Percentiles rank a stretch among this genome's conserved stretches.
Evolutionary conservation across 2,797 vertebrate genomes (phyloP).

Genomic region (Poeciliopsis paucimaculata): DNA sequence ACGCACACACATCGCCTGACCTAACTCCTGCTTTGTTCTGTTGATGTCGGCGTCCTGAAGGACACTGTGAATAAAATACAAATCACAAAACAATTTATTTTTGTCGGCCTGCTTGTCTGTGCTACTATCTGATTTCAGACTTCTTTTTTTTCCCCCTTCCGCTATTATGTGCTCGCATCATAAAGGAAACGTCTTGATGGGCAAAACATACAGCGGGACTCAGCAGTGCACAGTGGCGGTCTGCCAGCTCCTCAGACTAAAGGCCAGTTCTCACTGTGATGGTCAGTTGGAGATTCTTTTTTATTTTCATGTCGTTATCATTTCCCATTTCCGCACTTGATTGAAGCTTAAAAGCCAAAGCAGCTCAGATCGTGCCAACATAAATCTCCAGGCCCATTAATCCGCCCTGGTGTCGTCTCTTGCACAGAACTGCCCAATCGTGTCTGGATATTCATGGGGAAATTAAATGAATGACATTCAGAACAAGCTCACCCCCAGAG

Average conservation of each 20-base stretch:
- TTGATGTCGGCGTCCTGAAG: constrained; percentile 47
- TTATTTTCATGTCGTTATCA: constrained; percentile 82
- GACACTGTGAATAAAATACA: constrained; percentile 51
- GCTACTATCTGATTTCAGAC: constrained; percentile 54
- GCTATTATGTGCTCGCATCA: constrained; percentile 69
- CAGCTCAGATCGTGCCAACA: constrained; percentile 83
- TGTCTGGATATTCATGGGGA: constrained; percentile 75
- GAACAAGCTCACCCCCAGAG: constrained; percentile 51
- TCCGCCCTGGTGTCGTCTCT: constrained; percentile 75
- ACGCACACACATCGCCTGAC: constrained; percentile 10
- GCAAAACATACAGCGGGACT: constrained; percentile 60
- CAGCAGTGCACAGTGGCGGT: constrained; percentile 47
- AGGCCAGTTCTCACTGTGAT: constrained; percentile 76
- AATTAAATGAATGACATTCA: constrained; percentile 81
- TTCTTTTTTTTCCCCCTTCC: constrained; percentile 65
- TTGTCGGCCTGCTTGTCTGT: constrained; percentile 37
- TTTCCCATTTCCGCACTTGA: constrained; percentile 83
- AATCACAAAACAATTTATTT: constrained; percentile 60
- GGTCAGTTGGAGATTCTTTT: constrained; percentile 83
- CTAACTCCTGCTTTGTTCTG: constrained; percentile 30
- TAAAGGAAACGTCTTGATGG: constrained; percentile 64
- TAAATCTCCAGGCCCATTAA: constrained; percentile 85
- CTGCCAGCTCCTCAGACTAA: constrained; percentile 50
- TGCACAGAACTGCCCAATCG: constrained; percentile 73
- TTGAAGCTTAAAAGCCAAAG: constrained; percentile 85